These are phyloP conservation scores for Callionymus lyra DNA, from an alignment of 2,113 vertebrate genomes.

Conservation along the genomic window DNA sequence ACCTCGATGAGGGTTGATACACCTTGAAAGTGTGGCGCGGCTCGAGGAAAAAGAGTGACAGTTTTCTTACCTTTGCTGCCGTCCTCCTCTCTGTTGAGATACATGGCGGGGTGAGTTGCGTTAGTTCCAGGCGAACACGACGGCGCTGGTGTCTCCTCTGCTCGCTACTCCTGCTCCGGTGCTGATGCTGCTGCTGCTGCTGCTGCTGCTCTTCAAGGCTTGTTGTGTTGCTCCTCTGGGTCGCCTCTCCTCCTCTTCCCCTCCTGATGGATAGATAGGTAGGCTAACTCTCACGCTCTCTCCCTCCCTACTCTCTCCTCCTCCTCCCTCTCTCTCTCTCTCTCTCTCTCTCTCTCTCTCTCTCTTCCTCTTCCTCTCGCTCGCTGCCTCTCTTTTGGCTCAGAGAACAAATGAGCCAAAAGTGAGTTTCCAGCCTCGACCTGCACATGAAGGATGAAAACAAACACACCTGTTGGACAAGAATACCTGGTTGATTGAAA, in stretches of 20 bases:
- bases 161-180: conserved; percentile 55
- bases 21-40: conserved; percentile 51
- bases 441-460: conserved; percentile 2
- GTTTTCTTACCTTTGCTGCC: conserved; percentile 66
- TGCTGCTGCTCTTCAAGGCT: conserved; percentile 15
- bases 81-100: conserved; percentile 73
- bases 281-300: conserved; percentile 19
- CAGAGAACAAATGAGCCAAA: conserved; percentile 41
- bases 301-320: conserved; percentile 12
- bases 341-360: conserved; percentile 9
- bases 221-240: conserved; percentile 65
- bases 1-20: conserved; percentile 29
- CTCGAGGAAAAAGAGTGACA: conserved; percentile 21
- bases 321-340: conserved; percentile 8
- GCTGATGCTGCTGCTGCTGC: conserved; percentile 50
- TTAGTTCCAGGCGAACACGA: conserved; percentile 32
- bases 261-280: conserved; percentile 66
- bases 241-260: conserved; percentile 57
- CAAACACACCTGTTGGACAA: no score
- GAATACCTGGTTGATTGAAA: no score
- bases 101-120: conserved; percentile 61
- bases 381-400: conserved; percentile 20
- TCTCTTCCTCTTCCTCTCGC: not conserved
- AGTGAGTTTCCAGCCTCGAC: conserved; percentile 2
- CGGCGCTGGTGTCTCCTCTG: conserved; percentile 25